These are phyloP conservation scores for Formica selysi DNA, from an alignment of 1,140 invertebrate genomes.

Conservation along the genomic window DNA sequence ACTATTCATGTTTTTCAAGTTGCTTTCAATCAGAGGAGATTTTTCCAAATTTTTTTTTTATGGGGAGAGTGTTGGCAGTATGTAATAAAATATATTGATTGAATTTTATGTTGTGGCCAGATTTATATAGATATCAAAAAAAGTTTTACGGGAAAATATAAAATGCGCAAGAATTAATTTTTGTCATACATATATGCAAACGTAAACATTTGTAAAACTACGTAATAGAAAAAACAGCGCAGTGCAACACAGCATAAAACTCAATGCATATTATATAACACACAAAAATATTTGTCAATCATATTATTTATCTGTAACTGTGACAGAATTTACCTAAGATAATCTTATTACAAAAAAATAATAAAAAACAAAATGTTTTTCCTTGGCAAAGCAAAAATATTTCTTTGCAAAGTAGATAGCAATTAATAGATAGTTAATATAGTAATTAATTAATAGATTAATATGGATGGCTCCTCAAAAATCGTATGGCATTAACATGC, in stretches of 20 bases:
- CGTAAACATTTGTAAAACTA: slow-evolving; percentile 25
- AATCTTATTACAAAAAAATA: neutral
- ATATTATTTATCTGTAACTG: neutral
- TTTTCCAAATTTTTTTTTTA: slow-evolving; percentile 2
- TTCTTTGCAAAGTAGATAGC: neutral
- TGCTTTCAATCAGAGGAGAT: neutral
- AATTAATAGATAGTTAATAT: neutral
- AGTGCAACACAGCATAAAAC: neutral
- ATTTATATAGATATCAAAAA: slow-evolving; percentile 7
- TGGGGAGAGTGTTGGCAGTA: too few species aligned
- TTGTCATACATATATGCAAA: neutral
- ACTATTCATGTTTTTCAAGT: neutral
- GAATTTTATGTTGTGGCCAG: neutral
- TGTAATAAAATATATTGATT: slow-evolving; percentile 17
- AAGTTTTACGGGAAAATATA: neutral
- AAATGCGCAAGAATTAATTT: slow-evolving; percentile 31
- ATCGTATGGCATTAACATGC: neutral
- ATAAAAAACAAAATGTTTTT: neutral
- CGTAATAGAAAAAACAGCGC: neutral
- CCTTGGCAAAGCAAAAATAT: neutral
- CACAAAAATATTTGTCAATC: neutral
- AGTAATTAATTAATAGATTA: neutral
- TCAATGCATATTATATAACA: neutral
- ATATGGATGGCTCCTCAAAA: neutral
- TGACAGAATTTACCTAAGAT: neutral